A percentile compares a stretch with the other conserved stretches of the same genome.
Evolutionary conservation across 2,113 vertebrate species (phyloP).

Genomic region (Rattus rattus): DNA sequence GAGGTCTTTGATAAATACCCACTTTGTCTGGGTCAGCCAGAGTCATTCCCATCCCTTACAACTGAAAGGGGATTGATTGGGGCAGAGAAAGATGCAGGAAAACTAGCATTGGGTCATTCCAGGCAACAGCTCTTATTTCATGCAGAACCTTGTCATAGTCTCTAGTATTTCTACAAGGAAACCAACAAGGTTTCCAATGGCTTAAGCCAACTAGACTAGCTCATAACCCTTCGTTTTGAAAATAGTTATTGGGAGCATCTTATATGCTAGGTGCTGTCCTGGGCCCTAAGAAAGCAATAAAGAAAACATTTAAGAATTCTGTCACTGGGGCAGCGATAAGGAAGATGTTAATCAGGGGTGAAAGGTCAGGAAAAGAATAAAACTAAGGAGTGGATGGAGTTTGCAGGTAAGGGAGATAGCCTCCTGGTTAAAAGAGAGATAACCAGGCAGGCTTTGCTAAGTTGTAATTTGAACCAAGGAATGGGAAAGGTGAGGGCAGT

Average conservation of each 20-base stretch:
- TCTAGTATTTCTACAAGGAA: not conserved
- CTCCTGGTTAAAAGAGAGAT: not conserved
- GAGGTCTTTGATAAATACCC: not conserved
- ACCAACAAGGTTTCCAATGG: not conserved
- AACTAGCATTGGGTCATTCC: constrained; percentile 10
- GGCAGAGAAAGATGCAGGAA: not conserved
- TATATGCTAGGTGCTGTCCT: not conserved
- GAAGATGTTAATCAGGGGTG: not conserved
- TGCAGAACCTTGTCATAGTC: not conserved
- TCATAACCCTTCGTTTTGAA: not conserved
- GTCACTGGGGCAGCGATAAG: not conserved
- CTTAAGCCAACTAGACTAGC: not conserved
- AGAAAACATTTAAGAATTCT: not conserved
- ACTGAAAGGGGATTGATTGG: not conserved
- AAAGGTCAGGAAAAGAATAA: not conserved
- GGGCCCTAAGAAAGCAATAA: not conserved
- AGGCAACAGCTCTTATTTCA: not conserved
- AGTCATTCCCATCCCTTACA: not conserved
- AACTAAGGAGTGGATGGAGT: not conserved
- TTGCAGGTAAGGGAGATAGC: not conserved
- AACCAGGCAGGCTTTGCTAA: not conserved
- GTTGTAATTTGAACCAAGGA: constrained; percentile 18
- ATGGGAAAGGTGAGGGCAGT: not conserved
- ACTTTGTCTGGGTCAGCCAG: not conserved
- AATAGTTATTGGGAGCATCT: not conserved